A percentile compares a stretch with the other conserved stretches of the same genome.
Conservation (phyloP, 1,140 invertebrate species). For the Trigoniulus corallinus region DNA sequence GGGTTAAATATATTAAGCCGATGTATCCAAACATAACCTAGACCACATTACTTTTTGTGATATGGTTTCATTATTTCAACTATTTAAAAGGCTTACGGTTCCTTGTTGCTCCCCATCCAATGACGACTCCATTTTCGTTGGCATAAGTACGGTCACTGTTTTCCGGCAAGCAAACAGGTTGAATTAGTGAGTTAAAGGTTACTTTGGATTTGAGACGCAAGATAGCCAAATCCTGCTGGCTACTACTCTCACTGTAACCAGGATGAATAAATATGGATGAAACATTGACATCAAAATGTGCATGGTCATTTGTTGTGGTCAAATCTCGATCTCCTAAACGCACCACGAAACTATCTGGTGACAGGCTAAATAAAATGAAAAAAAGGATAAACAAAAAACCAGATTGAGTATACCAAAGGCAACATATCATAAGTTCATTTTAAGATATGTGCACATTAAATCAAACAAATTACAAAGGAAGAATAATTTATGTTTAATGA, state of each 20-base stretch:
- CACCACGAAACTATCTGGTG: neutral
- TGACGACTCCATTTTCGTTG: constrained; percentile 46
- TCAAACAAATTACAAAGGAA: neutral
- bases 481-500: neutral
- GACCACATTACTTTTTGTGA: too few species aligned
- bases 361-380: too few species aligned
- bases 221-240: constrained; percentile 18
- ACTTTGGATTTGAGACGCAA: constrained; percentile 23
- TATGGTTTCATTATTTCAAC: neutral
- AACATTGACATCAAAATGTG: constrained; percentile 17
- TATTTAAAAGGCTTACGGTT: neutral
- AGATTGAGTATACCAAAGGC: neutral
- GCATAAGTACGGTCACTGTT: constrained; percentile 32
- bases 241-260: constrained; percentile 23
- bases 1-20: too few species aligned
- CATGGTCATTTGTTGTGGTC: neutral
- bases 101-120: constrained; percentile 64
- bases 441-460: neutral
- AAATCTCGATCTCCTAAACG: constrained; percentile 4
- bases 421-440: constrained; percentile 2
- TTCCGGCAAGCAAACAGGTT: constrained; percentile 40
- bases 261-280: constrained; percentile 28
- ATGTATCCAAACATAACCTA: too few species aligned
- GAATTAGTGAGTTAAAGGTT: constrained; percentile 32
- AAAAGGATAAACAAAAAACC: too few species aligned